These are phyloP conservation scores for Chromoteleia sp. DNA, from an alignment of 2,888 invertebrate genomes.

Conservation along the genomic window DNA sequence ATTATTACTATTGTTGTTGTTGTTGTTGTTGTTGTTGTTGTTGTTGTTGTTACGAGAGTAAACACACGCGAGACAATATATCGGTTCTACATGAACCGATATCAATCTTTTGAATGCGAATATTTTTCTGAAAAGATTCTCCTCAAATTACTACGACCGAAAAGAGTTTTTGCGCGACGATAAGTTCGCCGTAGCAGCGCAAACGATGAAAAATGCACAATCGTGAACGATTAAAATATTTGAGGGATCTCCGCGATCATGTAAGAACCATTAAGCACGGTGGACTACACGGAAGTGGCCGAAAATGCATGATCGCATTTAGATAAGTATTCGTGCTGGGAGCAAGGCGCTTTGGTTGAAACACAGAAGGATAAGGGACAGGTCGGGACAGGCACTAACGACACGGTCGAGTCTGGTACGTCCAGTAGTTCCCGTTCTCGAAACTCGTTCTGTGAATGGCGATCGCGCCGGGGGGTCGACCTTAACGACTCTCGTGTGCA, in stretches of 20 bases:
- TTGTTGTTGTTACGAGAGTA: too few species aligned
- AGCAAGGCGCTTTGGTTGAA: conserved; percentile 62
- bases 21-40: too few species aligned
- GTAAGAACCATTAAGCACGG: conserved; percentile 41
- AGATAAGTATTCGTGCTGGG: conserved; percentile 58
- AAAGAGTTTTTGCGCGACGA: conserved; percentile 9
- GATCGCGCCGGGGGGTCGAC: conserved; percentile 78
- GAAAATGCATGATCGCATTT: conserved; percentile 64
- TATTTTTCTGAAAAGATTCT: not conserved
- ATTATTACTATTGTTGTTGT: too few species aligned
- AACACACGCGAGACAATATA: too few species aligned
- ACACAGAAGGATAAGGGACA: conserved; percentile 62
- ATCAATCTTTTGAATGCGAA: too few species aligned
- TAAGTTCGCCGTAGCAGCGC: conserved; percentile 24
- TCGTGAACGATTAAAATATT: conserved; percentile 59
- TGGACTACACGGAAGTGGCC: conserved; percentile 61
- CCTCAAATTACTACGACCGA: conserved; percentile 36
- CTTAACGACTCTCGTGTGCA: conserved; percentile 79
- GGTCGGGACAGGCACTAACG: conserved; percentile 74
- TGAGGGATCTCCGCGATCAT: conserved; percentile 54
- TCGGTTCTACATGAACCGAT: too few species aligned
- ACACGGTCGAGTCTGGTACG: conserved; percentile 73
- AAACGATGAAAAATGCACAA: conserved; percentile 53
- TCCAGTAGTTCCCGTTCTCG: conserved; percentile 78
- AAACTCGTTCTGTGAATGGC: conserved; percentile 77